A percentile compares a stretch with the other conserved stretches of the same genome.
Conservation (phyloP, 2,797 vertebrate species). For the Spondyliosoma cantharus region DNA sequence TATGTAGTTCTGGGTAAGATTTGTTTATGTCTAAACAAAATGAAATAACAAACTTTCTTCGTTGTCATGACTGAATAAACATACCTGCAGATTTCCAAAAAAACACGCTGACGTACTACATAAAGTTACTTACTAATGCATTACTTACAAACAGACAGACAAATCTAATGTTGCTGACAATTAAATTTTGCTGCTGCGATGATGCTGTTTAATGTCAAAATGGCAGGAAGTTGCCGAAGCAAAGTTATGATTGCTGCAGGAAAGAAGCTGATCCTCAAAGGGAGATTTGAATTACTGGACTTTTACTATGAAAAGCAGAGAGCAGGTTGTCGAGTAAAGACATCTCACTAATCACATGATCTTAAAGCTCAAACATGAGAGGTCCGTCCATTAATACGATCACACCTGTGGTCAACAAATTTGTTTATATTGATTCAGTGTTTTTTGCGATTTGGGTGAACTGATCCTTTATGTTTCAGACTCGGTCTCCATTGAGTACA, state of each 20-base stretch:
- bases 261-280: neutral
- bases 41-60: too few species aligned
- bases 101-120: too few species aligned
- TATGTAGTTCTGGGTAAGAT: too few species aligned
- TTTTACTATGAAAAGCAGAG: neutral
- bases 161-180: too few species aligned
- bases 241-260: neutral
- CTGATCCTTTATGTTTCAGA: neutral
- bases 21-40: too few species aligned
- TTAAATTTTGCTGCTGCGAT: neutral
- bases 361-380: neutral
- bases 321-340: neutral
- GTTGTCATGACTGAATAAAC: too few species aligned
- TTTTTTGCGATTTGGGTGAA: neutral
- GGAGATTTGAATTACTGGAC: too few species aligned
- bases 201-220: neutral
- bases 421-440: neutral
- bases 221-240: neutral
- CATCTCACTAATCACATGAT: neutral
- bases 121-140: too few species aligned
- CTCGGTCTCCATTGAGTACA: neutral
- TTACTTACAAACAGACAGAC: neutral
- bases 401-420: neutral
- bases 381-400: neutral
- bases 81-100: neutral